A percentile compares a stretch with the other conserved stretches of the same genome.
phyloP scores from a whole-genome alignment of 92 coral and sea anemone genomes.

The Micromussa lordhowensis region DNA sequence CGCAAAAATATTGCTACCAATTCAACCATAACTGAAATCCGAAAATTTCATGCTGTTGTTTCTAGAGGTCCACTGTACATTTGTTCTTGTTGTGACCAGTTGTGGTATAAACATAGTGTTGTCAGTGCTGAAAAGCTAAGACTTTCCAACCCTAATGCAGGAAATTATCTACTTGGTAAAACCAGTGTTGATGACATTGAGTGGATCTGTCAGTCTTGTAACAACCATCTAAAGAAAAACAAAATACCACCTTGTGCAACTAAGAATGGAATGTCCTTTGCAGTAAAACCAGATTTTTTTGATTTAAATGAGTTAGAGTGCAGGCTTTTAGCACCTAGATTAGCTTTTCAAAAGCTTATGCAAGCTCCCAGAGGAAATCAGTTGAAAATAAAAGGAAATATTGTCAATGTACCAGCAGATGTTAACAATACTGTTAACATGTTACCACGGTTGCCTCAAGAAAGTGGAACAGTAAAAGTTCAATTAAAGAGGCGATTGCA shows the following conservation, averaged over 20 bases:
- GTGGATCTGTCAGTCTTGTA: constrained; percentile 44
- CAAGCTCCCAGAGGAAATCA: constrained; percentile 65
- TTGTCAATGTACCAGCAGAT: not conserved
- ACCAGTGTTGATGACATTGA: constrained; percentile 16
- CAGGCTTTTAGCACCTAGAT: constrained; percentile 41
- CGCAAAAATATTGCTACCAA: too few species aligned
- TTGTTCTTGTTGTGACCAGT: too few species aligned
- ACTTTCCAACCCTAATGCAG: constrained; percentile 18
- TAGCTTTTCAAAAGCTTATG: constrained; percentile 49
- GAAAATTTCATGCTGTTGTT: too few species aligned
- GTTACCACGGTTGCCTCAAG: too few species aligned
- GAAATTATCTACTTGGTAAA: too few species aligned
- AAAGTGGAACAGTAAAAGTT: too few species aligned
- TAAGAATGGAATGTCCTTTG: not conserved
- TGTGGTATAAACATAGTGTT: too few species aligned
- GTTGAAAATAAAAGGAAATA: constrained; percentile 33
- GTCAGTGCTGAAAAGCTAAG: constrained; percentile 27
- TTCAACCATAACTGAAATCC: too few species aligned
- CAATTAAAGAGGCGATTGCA: too few species aligned
- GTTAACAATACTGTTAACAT: too few species aligned
- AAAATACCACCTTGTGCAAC: constrained; percentile 42
- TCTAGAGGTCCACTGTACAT: too few species aligned
- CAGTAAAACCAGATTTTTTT: constrained; percentile 29
- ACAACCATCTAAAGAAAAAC: constrained; percentile 30
- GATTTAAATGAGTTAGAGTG: too few species aligned